phyloP scores from a whole-genome alignment of 2,888 invertebrate genomes.

The Nysson spinosus region DNA sequence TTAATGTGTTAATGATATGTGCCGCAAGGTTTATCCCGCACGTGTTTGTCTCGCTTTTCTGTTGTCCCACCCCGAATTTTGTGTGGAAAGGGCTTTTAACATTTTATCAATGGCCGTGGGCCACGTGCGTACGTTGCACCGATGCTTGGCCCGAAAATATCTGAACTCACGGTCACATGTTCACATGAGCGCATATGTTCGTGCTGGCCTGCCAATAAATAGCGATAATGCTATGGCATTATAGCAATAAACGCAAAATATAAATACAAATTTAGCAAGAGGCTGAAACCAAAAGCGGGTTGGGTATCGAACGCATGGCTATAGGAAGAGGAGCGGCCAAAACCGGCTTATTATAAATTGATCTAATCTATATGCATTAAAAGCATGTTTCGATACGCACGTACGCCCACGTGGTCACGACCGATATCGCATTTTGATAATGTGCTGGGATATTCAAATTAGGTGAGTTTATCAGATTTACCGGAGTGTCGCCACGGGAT shows the following conservation, averaged over 20 bases:
- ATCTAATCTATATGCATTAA: conserved; percentile 76
- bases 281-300: conserved; percentile 54
- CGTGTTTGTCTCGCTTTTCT: conserved; percentile 41
- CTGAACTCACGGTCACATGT: conserved; percentile 20
- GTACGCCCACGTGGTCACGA: conserved; percentile 58
- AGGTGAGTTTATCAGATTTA: conserved; percentile 73
- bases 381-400: conserved; percentile 70
- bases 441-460: conserved; percentile 74
- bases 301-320: conserved; percentile 23
- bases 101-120: conserved; percentile 50
- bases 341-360: conserved; percentile 76
- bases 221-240: conserved; percentile 70
- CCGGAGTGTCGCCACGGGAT: conserved; percentile 61
- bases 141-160: neutral
- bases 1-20: conserved; percentile 45
- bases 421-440: conserved; percentile 76
- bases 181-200: conserved; percentile 53
- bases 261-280: conserved; percentile 71
- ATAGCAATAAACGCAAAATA: conserved; percentile 72
- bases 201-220: conserved; percentile 69
- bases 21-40: neutral
- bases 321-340: conserved; percentile 37
- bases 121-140: conserved; percentile 25
- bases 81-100: conserved; percentile 56
- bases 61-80: conserved; percentile 55